Percentiles rank a stretch among this genome's conserved stretches.
Evolutionary conservation across 2,888 invertebrate species (phyloP).

Genomic region (Conops quadrifasciatus): DNA sequence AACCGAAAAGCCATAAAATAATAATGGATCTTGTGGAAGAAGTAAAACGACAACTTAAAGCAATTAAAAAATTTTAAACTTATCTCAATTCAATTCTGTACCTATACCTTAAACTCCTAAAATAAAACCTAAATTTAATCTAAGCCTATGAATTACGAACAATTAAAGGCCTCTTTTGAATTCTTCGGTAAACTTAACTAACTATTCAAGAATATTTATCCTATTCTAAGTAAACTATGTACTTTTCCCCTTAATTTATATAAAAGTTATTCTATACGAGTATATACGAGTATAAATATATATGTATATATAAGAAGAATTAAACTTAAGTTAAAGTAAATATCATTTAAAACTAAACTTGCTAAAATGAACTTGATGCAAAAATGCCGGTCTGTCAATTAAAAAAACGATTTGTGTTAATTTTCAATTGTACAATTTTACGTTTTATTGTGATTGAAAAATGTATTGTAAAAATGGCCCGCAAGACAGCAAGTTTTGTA

Average conservation of each 20-base stretch:
- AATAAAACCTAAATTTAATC: slow-evolving; percentile 15
- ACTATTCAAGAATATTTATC: slow-evolving; percentile 2
- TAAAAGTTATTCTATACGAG: background rate
- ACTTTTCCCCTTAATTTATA: background rate
- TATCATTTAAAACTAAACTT: slow-evolving; percentile 16
- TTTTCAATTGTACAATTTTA: slow-evolving; percentile 14
- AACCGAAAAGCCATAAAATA: slow-evolving; percentile 25
- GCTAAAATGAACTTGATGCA: slow-evolving; percentile 8
- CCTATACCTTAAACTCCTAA: slow-evolving; percentile 49
- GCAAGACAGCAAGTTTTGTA: slow-evolving; percentile 57
- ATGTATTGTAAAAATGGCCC: slow-evolving; percentile 35
- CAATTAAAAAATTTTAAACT: slow-evolving; percentile 46
- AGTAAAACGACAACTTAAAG: slow-evolving; percentile 38
- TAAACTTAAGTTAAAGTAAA: background rate
- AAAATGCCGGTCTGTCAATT: slow-evolving; percentile 24
- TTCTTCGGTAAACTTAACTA: background rate
- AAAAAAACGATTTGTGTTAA: slow-evolving; percentile 1
- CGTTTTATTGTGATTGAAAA: slow-evolving; percentile 29
- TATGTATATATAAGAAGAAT: background rate
- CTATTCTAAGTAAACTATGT: background rate
- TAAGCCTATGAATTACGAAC: background rate
- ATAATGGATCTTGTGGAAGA: background rate
- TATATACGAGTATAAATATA: too few relatives aligned
- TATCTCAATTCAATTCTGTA: slow-evolving; percentile 58
- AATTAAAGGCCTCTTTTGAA: background rate